Percentiles rank a stretch among this genome's conserved stretches.
Evolutionary conservation across 1,140 invertebrate species (phyloP).

Genomic region (Grapholita molesta): DNA sequence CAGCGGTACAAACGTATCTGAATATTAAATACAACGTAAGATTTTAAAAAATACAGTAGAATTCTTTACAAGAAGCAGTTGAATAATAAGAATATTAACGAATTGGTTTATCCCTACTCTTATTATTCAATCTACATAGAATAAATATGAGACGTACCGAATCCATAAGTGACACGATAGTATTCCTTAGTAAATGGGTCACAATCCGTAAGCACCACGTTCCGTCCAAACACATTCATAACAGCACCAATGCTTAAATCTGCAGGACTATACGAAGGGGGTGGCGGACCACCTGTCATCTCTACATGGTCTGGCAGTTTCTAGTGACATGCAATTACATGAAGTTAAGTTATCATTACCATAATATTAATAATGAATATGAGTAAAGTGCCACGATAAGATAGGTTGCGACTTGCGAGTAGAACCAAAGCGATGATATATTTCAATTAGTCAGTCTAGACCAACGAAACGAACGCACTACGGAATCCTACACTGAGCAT

Average conservation of each 20-base stretch:
- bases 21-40: constrained; percentile 16
- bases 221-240: constrained; percentile 88
- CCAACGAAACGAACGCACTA: too few relatives aligned
- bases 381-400: too few relatives aligned
- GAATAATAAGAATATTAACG: too few relatives aligned
- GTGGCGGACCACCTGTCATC: constrained; percentile 57
- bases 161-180: constrained; percentile 83
- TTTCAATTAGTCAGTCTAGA: too few relatives aligned
- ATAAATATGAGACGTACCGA: constrained; percentile 48
- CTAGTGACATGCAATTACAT: constrained; percentile 32
- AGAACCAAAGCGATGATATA: too few relatives aligned
- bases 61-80: too few relatives aligned
- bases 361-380: too few relatives aligned
- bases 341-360: too few relatives aligned
- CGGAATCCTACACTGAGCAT: too few relatives aligned
- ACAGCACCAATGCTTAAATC: constrained; percentile 89
- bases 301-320: constrained; percentile 64
- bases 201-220: constrained; percentile 89
- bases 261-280: constrained; percentile 59
- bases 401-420: too few relatives aligned
- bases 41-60: too few relatives aligned
- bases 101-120: not conserved
- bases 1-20: constrained; percentile 81
- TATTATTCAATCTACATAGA: not conserved
- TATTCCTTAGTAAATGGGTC: constrained; percentile 93